phyloP scores from a whole-genome alignment of 2,888 invertebrate genomes.

The Dorcus parallelipipedus region DNA sequence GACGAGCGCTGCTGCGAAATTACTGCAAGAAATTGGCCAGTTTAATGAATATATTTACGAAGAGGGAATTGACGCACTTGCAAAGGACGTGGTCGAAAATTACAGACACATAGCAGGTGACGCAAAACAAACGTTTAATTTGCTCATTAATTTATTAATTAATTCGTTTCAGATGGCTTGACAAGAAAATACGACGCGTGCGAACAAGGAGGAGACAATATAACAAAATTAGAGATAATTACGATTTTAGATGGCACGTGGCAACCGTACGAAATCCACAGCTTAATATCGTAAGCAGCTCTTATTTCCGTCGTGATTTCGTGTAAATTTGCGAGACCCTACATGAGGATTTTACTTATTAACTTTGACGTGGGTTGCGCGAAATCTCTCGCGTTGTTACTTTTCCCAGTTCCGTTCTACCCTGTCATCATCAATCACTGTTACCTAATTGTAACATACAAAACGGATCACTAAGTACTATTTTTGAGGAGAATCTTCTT shows the following conservation, averaged over 20 bases:
- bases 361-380: too few species aligned
- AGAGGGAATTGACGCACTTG: constrained; percentile 51
- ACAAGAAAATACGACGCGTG: constrained; percentile 39
- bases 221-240: constrained; percentile 54
- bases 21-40: constrained; percentile 37
- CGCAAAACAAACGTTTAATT: not conserved
- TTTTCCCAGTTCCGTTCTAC: too few species aligned
- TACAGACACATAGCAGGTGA: constrained; percentile 53
- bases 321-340: too few species aligned
- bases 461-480: too few species aligned
- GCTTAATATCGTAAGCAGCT: constrained; percentile 15
- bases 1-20: constrained; percentile 39
- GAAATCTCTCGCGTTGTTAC: too few species aligned
- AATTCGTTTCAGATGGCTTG: constrained; percentile 25
- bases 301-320: too few species aligned
- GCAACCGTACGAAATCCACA: constrained; percentile 49
- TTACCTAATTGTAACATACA: too few species aligned
- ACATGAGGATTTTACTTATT: too few species aligned
- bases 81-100: constrained; percentile 50
- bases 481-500: too few species aligned
- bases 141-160: constrained; percentile 14
- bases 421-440: too few species aligned
- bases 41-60: constrained; percentile 32
- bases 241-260: constrained; percentile 60
- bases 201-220: constrained; percentile 36